Percentiles rank a stretch among this genome's conserved stretches.
Conservation (phyloP, 2,113 vertebrate species). For the Tautogolabrus adspersus region DNA sequence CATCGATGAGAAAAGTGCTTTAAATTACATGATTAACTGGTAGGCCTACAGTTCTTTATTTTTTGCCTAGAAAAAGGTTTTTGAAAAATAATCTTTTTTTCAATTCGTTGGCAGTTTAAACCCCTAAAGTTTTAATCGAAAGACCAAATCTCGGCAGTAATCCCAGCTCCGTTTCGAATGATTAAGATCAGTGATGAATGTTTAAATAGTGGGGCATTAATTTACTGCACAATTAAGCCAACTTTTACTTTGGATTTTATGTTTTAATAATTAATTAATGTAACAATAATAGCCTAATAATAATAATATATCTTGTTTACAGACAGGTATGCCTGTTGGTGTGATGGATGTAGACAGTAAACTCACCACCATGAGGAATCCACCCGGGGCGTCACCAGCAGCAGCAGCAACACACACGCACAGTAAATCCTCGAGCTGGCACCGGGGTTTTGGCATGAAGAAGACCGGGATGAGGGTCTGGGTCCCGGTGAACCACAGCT, state of each 20-base stretch:
- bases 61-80: slow-evolving; percentile 10
- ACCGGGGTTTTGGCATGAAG: slow-evolving; percentile 73
- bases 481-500: slow-evolving; percentile 68
- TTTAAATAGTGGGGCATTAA: not conserved
- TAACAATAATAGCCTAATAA: slow-evolving; percentile 2
- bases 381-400: slow-evolving; percentile 91
- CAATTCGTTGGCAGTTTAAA: slow-evolving; percentile 39
- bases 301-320: slow-evolving; percentile 2
- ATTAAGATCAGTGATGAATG: slow-evolving; percentile 6
- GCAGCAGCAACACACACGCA: slow-evolving; percentile 87
- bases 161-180: slow-evolving; percentile 17
- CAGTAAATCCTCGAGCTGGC: slow-evolving; percentile 86
- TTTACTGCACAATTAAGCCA: not conserved
- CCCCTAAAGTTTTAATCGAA: slow-evolving; percentile 7
- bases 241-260: too few relatives aligned
- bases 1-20: not conserved
- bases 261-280: not conserved
- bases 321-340: slow-evolving; percentile 20
- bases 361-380: slow-evolving; percentile 97
- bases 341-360: slow-evolving; percentile 33
- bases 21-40: slow-evolving; percentile 30
- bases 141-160: not conserved
- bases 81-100: slow-evolving; percentile 28
- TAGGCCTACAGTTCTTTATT: not conserved
- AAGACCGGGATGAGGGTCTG: slow-evolving; percentile 76